Base-by-base conservation (phyloP, 1,140 invertebrate genomes). In the Scaptomyza pallida region DNA sequence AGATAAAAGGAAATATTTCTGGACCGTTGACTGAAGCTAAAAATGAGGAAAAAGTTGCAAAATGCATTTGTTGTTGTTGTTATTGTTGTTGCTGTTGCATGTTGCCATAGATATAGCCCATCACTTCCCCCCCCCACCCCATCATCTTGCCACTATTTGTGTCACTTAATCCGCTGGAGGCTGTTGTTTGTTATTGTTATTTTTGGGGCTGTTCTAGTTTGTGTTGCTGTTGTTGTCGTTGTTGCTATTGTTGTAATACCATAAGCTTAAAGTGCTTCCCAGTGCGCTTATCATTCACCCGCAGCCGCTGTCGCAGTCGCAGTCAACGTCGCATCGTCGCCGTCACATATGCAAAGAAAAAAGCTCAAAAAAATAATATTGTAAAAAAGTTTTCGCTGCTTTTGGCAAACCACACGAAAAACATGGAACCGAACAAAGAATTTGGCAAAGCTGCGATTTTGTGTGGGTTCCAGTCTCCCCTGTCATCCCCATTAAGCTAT, bases 251-350 rank as follows among this genome's bases (percentile, higher is more conserved):
- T 55, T 82, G 78, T 78, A 78, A 82, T 82, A 70, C 69, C 50
- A 50, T 43, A 35, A 68, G 74, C 78, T 82, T 82, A 54, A 78
- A 48, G 74, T 71, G 64, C 60, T 82, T 82, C 68, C 33, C 33
- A 55, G 62, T 37, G 56, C 70, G 78, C 78, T 81, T 81, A 81
- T 81, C 78, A 82, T 74, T 64, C 75, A 62, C 57, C 50, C 43
- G 51, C 75, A 59, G 60, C 40, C 41, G 54, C 47, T 51, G 56
- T 51, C 23, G 41, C 69, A 43, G 13, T 12, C 9, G n/a, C n/a
- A n/a, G n/a, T n/a, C n/a, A n/a, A n/a, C n/a, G 21, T 4, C 5
- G 43, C 26, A 45, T 33, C 5, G 61, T 47, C 30, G 41, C 2
- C 33, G 51, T 64, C 51, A 3, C 76, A 69, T 50, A 70, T 63